Conservation (phyloP, 2,113 vertebrate genomes). For the Pelmatolapia mariae region DNA sequence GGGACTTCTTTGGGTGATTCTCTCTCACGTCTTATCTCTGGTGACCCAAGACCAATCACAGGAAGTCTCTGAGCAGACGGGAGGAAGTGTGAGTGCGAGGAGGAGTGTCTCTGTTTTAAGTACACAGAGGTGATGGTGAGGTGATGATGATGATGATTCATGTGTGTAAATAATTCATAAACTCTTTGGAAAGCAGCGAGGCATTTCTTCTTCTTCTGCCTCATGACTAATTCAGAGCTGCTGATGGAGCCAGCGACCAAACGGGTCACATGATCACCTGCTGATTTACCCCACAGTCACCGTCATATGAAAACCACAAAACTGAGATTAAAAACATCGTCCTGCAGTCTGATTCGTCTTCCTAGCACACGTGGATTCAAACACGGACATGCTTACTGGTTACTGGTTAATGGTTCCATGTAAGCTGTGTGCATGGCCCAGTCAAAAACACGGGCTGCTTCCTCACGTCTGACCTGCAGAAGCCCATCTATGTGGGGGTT, state of each 20-base stretch:
- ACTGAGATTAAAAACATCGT: not conserved
- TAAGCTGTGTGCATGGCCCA: not conserved
- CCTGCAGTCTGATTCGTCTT: not conserved
- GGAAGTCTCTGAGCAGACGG: not conserved
- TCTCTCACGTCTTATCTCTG: not conserved
- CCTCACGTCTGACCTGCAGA: not conserved
- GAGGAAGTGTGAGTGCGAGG: not conserved
- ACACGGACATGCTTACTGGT: not conserved
- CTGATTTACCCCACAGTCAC: not conserved
- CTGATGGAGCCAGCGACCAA: not conserved
- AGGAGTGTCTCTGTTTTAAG: not conserved
- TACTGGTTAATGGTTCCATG: not conserved
- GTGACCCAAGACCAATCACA: not conserved
- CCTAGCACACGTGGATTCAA: not conserved
- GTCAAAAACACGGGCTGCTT: not conserved
- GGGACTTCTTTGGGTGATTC: not conserved
- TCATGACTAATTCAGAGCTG: constrained; percentile 56
- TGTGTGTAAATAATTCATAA: constrained; percentile 54
- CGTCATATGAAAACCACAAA: not conserved
- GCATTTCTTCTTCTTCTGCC: not conserved
- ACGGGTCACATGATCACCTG: not conserved
- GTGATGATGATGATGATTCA: not conserved
- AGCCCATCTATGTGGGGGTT: not conserved
- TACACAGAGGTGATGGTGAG: not conserved
- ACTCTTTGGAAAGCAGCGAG: constrained; percentile 22